Percentiles rank a stretch among this genome's conserved stretches.
phyloP scores from a whole-genome alignment of 1,140 invertebrate genomes.

The Liolophura sinensis region DNA sequence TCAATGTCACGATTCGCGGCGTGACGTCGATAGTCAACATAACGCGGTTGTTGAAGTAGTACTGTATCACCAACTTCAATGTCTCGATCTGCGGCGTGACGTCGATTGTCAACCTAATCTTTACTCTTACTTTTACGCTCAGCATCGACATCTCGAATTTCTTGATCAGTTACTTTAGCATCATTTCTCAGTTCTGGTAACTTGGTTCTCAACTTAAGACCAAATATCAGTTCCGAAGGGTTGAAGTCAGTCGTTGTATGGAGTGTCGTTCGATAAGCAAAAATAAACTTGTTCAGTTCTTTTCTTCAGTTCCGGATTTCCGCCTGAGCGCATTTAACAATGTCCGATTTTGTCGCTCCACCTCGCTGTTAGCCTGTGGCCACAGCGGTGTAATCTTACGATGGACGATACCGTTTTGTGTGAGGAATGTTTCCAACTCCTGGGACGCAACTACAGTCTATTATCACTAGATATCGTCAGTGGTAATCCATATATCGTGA shows the following conservation, averaged over 20 bases:
- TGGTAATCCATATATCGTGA: conserved; percentile 23
- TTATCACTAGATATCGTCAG: conserved; percentile 17
- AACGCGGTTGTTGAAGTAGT: conserved; percentile 8
- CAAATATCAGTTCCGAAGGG: conserved; percentile 24
- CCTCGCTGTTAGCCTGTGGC: background rate
- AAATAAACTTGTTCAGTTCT: conserved; percentile 15
- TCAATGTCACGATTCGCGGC: conserved; percentile 9
- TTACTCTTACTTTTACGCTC: conserved; percentile 22
- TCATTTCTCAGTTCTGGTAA: conserved; percentile 12
- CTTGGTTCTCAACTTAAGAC: conserved; percentile 23
- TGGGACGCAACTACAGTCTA: conserved; percentile 19
- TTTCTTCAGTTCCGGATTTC: conserved; percentile 17
- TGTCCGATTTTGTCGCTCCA: background rate
- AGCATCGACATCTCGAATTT: conserved; percentile 16
- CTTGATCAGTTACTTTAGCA: background rate
- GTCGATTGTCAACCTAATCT: conserved; percentile 14
- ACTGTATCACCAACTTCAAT: conserved; percentile 14
- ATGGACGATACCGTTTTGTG: conserved; percentile 5
- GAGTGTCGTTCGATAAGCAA: conserved; percentile 13
- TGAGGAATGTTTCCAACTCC: conserved; percentile 12
- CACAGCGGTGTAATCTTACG: background rate
- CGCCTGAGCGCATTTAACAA: conserved; percentile 8
- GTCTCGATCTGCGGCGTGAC: conserved; percentile 7
- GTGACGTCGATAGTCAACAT: conserved; percentile 11
- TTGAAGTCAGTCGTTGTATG: conserved; percentile 17